Percentiles rank a stretch among this genome's conserved stretches.
Conservation (phyloP, 1,140 invertebrate genomes). For the Pemphigus obesinymphae region DNA sequence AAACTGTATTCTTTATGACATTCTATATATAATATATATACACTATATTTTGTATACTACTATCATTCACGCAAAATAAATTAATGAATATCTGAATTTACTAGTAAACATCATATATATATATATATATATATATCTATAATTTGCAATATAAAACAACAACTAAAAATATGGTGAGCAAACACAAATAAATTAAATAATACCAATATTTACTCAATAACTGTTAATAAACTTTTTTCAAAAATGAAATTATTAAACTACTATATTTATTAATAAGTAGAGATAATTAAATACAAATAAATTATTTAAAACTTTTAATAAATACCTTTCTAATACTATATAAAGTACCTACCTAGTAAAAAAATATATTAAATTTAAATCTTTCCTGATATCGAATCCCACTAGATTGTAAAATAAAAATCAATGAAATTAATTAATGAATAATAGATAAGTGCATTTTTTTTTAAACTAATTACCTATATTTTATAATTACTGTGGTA, state of each 20-base stretch:
- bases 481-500: too few species aligned
- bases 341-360: too few species aligned
- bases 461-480: not conserved
- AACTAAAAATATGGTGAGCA: not conserved
- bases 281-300: not conserved
- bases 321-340: not conserved
- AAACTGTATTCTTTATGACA: too few species aligned
- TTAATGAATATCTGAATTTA: not conserved
- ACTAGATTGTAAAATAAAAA: not conserved
- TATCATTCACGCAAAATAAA: not conserved
- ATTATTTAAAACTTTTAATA: not conserved
- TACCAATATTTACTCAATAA: not conserved
- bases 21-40: too few species aligned
- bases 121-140: too few species aligned
- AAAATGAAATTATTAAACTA: not conserved
- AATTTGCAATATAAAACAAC: too few species aligned
- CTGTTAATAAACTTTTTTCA: not conserved
- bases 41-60: too few species aligned
- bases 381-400: not conserved
- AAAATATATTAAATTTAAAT: too few species aligned
- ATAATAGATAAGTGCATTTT: not conserved
- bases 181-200: not conserved
- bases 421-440: not conserved
- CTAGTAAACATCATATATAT: not conserved
- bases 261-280: not conserved